Percentiles rank a stretch among this genome's conserved stretches.
phyloP scores from a whole-genome alignment of 2,888 invertebrate genomes.

The Nomada flava region DNA sequence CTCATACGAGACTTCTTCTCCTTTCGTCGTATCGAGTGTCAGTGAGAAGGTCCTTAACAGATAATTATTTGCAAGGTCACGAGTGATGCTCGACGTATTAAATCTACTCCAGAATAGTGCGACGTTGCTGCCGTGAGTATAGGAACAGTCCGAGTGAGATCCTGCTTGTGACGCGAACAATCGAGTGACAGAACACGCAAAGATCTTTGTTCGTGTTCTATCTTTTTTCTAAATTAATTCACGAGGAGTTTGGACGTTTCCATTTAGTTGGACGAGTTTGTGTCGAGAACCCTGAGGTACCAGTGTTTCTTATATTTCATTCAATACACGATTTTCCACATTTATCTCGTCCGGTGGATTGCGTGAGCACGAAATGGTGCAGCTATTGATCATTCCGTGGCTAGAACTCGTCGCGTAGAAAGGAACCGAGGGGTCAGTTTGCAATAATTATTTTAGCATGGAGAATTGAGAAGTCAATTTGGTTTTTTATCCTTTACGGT shows the following conservation, averaged over 20 bases:
- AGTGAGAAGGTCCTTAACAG: constrained; percentile 61
- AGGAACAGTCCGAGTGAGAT: constrained; percentile 23
- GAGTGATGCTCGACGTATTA: constrained; percentile 38
- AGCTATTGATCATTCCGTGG: not conserved
- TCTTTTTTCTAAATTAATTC: not conserved
- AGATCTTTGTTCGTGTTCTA: not conserved
- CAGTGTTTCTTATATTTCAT: too few species aligned
- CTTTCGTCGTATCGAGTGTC: constrained; percentile 55
- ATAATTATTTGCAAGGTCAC: constrained; percentile 52
- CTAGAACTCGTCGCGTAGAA: too few species aligned
- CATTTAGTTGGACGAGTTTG: not conserved
- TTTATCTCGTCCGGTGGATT: not conserved
- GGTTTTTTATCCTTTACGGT: too few species aligned
- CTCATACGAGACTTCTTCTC: not conserved
- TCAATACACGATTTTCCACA: not conserved
- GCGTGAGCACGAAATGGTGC: not conserved
- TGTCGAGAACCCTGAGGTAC: not conserved
- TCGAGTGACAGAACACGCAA: constrained; percentile 31
- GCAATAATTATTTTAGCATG: too few species aligned
- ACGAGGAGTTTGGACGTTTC: not conserved
- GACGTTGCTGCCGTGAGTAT: not conserved
- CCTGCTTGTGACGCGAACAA: constrained; percentile 30
- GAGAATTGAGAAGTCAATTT: too few species aligned
- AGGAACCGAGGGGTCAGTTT: too few species aligned
- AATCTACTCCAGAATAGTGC: constrained; percentile 17